Evolutionary conservation across 2,888 invertebrate species (phyloP), one percentile per base, ranked within the genome.

Genomic region (Rotaria socialis): DNA sequence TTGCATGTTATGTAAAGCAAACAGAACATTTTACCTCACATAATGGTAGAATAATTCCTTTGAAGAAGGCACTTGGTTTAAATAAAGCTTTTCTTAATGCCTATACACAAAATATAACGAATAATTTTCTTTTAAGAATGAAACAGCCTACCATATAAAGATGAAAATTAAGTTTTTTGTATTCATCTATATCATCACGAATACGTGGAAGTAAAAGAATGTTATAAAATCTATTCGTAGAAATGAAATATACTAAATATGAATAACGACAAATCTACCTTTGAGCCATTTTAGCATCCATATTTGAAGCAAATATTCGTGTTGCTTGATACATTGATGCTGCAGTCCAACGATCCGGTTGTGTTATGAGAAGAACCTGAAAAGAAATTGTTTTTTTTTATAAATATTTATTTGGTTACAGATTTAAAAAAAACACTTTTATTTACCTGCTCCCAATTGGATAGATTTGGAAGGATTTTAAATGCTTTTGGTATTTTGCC

Each of bases 401-500:
- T 35, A 35, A 35, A 35, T 35, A 35, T 35, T 35, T 35, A 35
- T 35, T 35, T 35, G 35, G 2, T 35, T 35, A 2, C 35, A 35
- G 2, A 35, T 35, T 11, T 11, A 47, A 47, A 47, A n/a, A n/a
- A n/a, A n/a, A n/a, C n/a, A 35, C 35, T 35, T 35, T 35, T 35
- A 35, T 35, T 50, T 47, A 80, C 90, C 91, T 96, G 96, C 90
- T 97, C 97, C 97, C 97, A 98, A 91, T 97, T 96, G 87, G 93
- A 93, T 87, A 97, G 92, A 90, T 94, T 94, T 6, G 98, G 98
- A 88, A 99, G 94, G 90, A 97, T 94, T 93, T 99, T 99, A 91
- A 99, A 98, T 2, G 97, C 96, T 91, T 99, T 98, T 0, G 99
- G 99, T 58, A 99, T 92, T 92, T 96, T 97, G 47, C 99, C 99